phyloP scores from a whole-genome alignment of 2,888 invertebrate species.

The Zygaena filipendulae region DNA sequence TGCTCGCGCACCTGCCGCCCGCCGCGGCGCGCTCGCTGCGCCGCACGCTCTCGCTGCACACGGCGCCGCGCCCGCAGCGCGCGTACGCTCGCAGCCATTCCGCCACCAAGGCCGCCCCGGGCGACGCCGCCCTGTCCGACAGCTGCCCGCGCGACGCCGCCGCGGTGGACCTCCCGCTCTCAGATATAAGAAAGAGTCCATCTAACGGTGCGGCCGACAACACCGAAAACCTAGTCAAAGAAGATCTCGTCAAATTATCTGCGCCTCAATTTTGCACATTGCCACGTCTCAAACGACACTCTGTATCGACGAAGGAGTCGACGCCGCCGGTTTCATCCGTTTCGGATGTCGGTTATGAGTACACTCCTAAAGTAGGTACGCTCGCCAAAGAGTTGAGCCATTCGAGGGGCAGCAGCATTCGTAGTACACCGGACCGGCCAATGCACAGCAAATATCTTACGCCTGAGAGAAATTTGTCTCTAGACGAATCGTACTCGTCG shows the following conservation, averaged over 20 bases:
- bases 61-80: conserved; percentile 27
- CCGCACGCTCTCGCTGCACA: conserved; percentile 70
- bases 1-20: conserved; percentile 76
- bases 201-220: neutral
- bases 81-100: conserved; percentile 18
- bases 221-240: neutral
- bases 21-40: conserved; percentile 75
- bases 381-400: conserved; percentile 16
- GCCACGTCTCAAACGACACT: conserved; percentile 37
- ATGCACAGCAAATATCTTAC: conserved; percentile 68
- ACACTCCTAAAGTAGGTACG: conserved; percentile 11
- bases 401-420: conserved; percentile 24
- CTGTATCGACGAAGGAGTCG: conserved; percentile 20
- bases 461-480: conserved; percentile 41
- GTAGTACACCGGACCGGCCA: conserved; percentile 58
- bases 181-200: too few relatives aligned
- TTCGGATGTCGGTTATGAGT: conserved; percentile 14
- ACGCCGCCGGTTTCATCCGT: conserved; percentile 17
- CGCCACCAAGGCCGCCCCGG: conserved; percentile 20
- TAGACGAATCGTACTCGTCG: conserved; percentile 38
- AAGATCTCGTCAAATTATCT: conserved; percentile 14
- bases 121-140: neutral
- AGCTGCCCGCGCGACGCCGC: neutral
- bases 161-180: neutral
- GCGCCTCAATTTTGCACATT: conserved; percentile 35